A percentile compares a stretch with the other conserved stretches of the same genome.
Evolutionary conservation across 2,888 invertebrate genomes (phyloP).

Genomic region (Cerceris ruficornis): DNA sequence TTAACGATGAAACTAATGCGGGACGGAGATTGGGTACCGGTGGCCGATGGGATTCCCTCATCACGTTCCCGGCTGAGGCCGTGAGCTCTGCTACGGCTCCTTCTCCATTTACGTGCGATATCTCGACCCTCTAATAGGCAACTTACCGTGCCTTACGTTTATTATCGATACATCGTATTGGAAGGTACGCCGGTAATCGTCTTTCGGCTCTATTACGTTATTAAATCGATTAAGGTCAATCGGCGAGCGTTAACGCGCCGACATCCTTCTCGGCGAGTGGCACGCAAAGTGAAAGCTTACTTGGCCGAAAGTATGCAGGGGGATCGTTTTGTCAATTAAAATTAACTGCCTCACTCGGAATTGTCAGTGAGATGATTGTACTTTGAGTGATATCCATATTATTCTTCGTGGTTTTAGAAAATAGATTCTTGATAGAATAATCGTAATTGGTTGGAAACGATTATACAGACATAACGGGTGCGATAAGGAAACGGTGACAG

Average conservation of each 20-base stretch:
- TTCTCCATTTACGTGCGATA: conserved; percentile 23
- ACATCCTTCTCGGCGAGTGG: not conserved
- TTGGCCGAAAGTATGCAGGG: not conserved
- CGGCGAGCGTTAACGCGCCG: not conserved
- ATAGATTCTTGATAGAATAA: too few species aligned
- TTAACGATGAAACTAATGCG: conserved; percentile 68
- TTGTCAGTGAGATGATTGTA: too few species aligned
- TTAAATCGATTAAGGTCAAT: conserved; percentile 30
- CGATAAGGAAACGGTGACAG: too few species aligned
- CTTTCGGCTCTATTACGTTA: conserved; percentile 32
- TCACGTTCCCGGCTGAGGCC: conserved; percentile 22
- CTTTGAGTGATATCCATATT: too few species aligned
- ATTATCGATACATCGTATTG: conserved; percentile 32
- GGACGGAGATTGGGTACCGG: conserved; percentile 57
- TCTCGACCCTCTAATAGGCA: conserved; percentile 31
- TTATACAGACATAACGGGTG: too few species aligned
- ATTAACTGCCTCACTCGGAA: too few species aligned
- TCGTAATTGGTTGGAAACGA: too few species aligned
- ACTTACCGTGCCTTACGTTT: conserved; percentile 19
- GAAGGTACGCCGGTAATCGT: conserved; percentile 25
- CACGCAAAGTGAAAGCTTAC: not conserved
- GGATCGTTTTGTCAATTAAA: not conserved
- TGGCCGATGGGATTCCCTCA: conserved; percentile 49
- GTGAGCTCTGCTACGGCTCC: not conserved
- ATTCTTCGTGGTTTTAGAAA: too few species aligned